phyloP scores from a whole-genome alignment of 2,888 invertebrate genomes.

The Melanostoma mellinum region DNA sequence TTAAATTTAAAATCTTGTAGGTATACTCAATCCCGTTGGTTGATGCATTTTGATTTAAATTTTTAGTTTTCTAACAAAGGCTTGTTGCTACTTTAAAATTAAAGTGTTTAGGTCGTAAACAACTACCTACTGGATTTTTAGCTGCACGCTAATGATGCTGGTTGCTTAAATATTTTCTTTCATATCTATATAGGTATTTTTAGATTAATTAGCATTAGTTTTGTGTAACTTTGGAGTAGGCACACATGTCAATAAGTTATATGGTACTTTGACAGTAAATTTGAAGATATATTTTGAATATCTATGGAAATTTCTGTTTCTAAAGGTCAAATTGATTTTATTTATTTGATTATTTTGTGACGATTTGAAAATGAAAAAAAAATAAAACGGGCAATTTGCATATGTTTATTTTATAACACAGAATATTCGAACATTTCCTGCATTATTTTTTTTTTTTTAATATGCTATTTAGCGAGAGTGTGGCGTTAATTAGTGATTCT shows the following conservation, averaged over 20 bases:
- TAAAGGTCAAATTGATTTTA: slow-evolving; percentile 34
- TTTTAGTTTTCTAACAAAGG: slow-evolving; percentile 2
- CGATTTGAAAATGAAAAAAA: slow-evolving; percentile 9
- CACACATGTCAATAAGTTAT: slow-evolving; percentile 2
- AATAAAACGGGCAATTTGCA: slow-evolving; percentile 12
- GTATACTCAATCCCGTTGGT: slow-evolving; percentile 6
- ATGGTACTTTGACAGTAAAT: slow-evolving; percentile 17
- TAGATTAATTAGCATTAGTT: slow-evolving; percentile 14
- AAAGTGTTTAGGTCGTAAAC: slow-evolving; percentile 12
- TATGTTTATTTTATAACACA: slow-evolving; percentile 12
- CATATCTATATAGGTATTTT: background rate
- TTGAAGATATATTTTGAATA: background rate
- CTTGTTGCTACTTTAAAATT: slow-evolving; percentile 3
- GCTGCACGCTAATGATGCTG: background rate
- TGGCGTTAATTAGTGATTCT: slow-evolving; percentile 1
- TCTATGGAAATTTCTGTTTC: slow-evolving; percentile 25
- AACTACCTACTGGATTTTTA: slow-evolving; percentile 45
- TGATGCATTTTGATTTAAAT: slow-evolving; percentile 40
- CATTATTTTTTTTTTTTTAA: background rate
- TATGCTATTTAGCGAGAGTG: background rate
- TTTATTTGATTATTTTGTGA: slow-evolving; percentile 15
- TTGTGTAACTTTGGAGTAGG: slow-evolving; percentile 25
- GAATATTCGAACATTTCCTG: slow-evolving; percentile 24
- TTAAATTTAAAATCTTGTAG: slow-evolving; percentile 48
- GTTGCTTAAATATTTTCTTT: slow-evolving; percentile 16